Evolutionary conservation across 1,140 invertebrate species (phyloP), one percentile per base, ranked within the genome.

Genomic region (Papilio polyxenes): DNA sequence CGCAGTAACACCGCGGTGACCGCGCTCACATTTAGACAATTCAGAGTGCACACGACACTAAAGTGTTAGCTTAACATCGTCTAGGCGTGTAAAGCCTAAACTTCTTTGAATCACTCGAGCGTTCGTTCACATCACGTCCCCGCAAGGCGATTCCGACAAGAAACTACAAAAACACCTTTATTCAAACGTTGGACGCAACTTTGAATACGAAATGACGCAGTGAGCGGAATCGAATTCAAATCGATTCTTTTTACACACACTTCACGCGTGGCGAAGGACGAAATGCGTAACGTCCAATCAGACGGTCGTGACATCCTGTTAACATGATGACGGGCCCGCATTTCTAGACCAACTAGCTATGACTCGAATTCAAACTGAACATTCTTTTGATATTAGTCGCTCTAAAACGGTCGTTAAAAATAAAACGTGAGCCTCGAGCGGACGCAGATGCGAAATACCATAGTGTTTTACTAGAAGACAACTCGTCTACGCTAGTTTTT

Each of bases 131-230:
- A 86, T 91, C 92, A 93, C 91, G 92, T 92, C 83, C 82, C 44
- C 85, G 85, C 90, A 87, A 90, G 88, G 89, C 89, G 86, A 92
- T 92, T 92, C 91, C 86, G 84, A 89, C 85, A 81, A 89, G 83
- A 85, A 86, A 87, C 86, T 84, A 91, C 91, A 92, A 92, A 93
- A 93, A 92, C 90, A 89, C 88, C 88, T 89, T 88, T 91, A 92
- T 92, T 89, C 91, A 90, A 90, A 86, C 87, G 81, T 82, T 79
- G 82, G 72, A 85, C 87, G 82, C 86, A 82, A 83, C 62, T 83
- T 83, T 90, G 91, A 92, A 92, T 92, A 89, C 90, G 83, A 91
- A 92, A 90, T 80, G 85, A 82, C 62, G 56, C 72, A 83, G 83
- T 83, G 85, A 79, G 72, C 85, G 84, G 85, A 86, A 90, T 87